Percentiles rank a stretch among this genome's conserved stretches.
Conservation (phyloP, 2,113 vertebrate genomes). For the Macaca fascicularis region T2T-MFA8v1.1 NC_088381.1:112802001-112802500, state of each 20-base stretch:
- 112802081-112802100: neutral
- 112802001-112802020: neutral
- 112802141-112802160: neutral
- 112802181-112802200: neutral
- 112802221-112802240: neutral
- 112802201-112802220: neutral
- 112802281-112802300: neutral
- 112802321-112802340: neutral
- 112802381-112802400: slow-evolving; percentile 6
- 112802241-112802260: neutral
- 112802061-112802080: neutral
- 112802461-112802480: neutral
- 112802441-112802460: neutral
- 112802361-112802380: slow-evolving; percentile 46
- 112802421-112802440: slow-evolving; percentile 19
- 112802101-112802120: neutral
- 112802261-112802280: neutral
- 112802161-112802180: neutral
- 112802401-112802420: slow-evolving; percentile 6
- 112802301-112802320: neutral
- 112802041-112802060: neutral
- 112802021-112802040: neutral
- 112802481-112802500: neutral
- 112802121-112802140: neutral
- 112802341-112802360: neutral